phyloP scores from a whole-genome alignment of 2,797 vertebrate genomes.

The Dicrostonyx torquatus region DNA sequence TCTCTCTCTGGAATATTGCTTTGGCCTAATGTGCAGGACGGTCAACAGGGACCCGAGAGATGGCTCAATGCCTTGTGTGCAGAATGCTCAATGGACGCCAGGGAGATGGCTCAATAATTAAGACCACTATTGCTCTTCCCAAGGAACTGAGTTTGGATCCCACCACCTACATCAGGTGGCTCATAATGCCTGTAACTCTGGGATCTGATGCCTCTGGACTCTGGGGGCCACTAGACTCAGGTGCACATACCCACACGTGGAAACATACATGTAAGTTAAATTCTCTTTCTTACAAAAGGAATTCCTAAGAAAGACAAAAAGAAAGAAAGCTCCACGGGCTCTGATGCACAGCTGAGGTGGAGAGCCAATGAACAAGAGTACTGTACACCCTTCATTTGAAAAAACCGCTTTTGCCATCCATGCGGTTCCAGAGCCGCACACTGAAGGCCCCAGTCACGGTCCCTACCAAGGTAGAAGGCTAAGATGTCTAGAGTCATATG shows the following conservation, averaged over 20 bases:
- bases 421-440: neutral
- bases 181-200: neutral
- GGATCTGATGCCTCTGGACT: neutral
- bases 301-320: neutral
- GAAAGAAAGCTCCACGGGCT: neutral
- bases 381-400: accelerated
- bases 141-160: neutral
- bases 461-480: accelerated
- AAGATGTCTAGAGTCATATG: neutral
- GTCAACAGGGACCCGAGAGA: neutral
- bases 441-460: accelerated
- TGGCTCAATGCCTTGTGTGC: neutral
- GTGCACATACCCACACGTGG: neutral
- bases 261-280: neutral
- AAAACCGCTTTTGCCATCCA: accelerated
- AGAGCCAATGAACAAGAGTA: accelerated
- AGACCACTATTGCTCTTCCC: neutral
- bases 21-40: no score
- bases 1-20: accelerated
- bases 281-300: no score
- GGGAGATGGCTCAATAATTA: neutral
- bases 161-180: no score
- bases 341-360: accelerated
- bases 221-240: neutral
- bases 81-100: neutral